Percentiles rank a stretch among this genome's conserved stretches.
These are phyloP conservation scores for Thalassoma bifasciatum DNA, from an alignment of 2,113 vertebrate species.

Conservation along the genomic window DNA sequence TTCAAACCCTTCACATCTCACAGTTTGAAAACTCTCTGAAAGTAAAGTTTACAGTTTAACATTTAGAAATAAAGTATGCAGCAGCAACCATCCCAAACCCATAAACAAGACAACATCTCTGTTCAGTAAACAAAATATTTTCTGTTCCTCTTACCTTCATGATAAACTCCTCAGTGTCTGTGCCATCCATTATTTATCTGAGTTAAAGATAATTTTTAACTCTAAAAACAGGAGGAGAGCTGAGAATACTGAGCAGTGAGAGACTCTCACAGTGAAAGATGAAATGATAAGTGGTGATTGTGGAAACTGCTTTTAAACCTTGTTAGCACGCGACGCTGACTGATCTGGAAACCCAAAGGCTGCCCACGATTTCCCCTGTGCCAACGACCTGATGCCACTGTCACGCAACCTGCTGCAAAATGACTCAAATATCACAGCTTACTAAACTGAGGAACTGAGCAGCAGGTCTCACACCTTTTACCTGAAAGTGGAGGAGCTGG, in stretches of 20 bases:
- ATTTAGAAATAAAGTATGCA: too few species aligned
- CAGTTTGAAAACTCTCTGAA: too few species aligned
- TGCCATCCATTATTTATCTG: background rate
- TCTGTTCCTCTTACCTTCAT: slow-evolving; percentile 36
- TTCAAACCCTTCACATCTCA: too few species aligned
- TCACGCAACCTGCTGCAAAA: slow-evolving; percentile 61
- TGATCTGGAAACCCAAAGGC: slow-evolving; percentile 55
- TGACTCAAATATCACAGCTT: slow-evolving; percentile 55
- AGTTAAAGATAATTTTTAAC: too few species aligned
- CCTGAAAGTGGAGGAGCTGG: background rate
- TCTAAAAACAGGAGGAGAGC: background rate
- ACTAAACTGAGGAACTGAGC: slow-evolving; percentile 19
- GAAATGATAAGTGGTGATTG: slow-evolving; percentile 41
- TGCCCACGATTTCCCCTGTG: slow-evolving; percentile 58
- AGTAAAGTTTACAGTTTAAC: too few species aligned
- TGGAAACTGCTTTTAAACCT: slow-evolving; percentile 34
- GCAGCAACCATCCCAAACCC: too few species aligned
- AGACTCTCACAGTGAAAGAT: background rate
- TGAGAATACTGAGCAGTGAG: background rate
- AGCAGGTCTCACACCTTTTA: slow-evolving; percentile 17
- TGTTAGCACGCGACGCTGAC: slow-evolving; percentile 79
- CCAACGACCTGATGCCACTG: slow-evolving; percentile 58
- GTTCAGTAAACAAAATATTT: background rate
- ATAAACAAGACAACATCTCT: background rate
- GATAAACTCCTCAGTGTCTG: background rate